These are phyloP conservation scores for Pachliopta kotzebuea DNA, from an alignment of 2,888 invertebrate genomes.

Conservation along the genomic window DNA sequence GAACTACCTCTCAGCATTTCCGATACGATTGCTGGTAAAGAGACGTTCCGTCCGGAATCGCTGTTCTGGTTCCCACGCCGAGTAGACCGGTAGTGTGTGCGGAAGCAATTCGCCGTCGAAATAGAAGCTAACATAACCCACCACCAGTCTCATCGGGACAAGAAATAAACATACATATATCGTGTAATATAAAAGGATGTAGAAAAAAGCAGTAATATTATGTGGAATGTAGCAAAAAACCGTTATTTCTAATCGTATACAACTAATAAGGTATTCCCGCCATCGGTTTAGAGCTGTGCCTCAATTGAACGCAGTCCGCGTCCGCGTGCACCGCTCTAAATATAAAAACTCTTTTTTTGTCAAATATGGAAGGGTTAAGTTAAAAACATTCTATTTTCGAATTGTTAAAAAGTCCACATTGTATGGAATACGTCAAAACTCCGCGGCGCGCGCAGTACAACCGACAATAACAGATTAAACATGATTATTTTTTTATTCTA, in stretches of 20 bases:
- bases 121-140: too few relatives aligned
- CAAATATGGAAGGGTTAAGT: conserved; percentile 81
- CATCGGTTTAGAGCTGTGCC: conserved; percentile 70
- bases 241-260: conserved; percentile 59
- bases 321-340: conserved; percentile 74
- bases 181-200: background rate
- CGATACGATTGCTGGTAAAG: too few relatives aligned
- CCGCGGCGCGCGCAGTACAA: conserved; percentile 59
- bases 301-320: conserved; percentile 73
- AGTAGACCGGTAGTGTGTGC: too few relatives aligned
- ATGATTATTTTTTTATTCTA: background rate
- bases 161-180: background rate
- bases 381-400: conserved; percentile 80
- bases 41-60: too few relatives aligned
- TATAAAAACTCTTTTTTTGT: conserved; percentile 73
- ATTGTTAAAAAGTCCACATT: conserved; percentile 79
- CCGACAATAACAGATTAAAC: conserved; percentile 36
- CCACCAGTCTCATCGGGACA: too few relatives aligned
- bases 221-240: conserved; percentile 35
- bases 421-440: conserved; percentile 80
- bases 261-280: conserved; percentile 51
- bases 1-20: too few relatives aligned
- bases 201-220: conserved; percentile 6
- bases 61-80: too few relatives aligned
- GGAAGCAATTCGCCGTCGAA: too few relatives aligned